Percentiles rank a stretch among this genome's conserved stretches.
Evolutionary conservation across 1,140 invertebrate genomes (phyloP).

Genomic region (Drosophila pseudoananassae): DNA sequence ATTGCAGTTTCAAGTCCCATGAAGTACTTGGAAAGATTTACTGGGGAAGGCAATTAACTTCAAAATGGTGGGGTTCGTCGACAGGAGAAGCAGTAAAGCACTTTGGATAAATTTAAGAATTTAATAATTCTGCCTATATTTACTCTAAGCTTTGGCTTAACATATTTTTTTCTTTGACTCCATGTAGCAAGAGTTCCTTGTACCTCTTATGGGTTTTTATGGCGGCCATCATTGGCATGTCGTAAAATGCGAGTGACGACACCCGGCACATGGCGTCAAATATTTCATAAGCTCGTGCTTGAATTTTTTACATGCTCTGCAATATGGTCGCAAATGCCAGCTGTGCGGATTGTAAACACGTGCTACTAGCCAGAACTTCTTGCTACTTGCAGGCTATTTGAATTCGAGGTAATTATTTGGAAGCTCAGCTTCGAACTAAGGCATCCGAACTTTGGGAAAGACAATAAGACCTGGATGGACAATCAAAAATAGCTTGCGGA

Average conservation of each 20-base stretch:
- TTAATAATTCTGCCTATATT: neutral
- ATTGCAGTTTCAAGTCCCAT: slow-evolving; percentile 21
- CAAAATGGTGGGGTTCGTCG: slow-evolving; percentile 2
- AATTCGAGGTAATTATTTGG: slow-evolving; percentile 33
- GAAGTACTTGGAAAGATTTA: slow-evolving; percentile 51
- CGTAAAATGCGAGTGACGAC: slow-evolving; percentile 74
- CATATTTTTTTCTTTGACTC: slow-evolving; percentile 25
- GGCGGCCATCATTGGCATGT: slow-evolving; percentile 76
- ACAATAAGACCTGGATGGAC: slow-evolving; percentile 1
- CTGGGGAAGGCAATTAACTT: slow-evolving; percentile 49
- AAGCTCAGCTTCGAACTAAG: slow-evolving; percentile 2
- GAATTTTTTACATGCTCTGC: slow-evolving; percentile 60
- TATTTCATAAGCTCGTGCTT: slow-evolving; percentile 75
- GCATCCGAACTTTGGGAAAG: slow-evolving; percentile 4
- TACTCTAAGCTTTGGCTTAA: slow-evolving; percentile 14
- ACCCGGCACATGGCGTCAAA: slow-evolving; percentile 73
- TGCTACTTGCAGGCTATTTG: neutral
- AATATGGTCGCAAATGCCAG: slow-evolving; percentile 25
- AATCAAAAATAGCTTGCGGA: slow-evolving; percentile 25
- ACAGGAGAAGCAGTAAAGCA: neutral
- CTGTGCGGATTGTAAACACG: slow-evolving; percentile 69
- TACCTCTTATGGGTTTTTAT: slow-evolving; percentile 59
- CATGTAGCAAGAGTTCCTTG: slow-evolving; percentile 40
- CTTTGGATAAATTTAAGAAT: slow-evolving; percentile 1
- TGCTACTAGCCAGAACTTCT: slow-evolving; percentile 29